Evolutionary conservation across 2,888 invertebrate genomes (phyloP).

Genomic region (Athetis lepigone): DNA sequence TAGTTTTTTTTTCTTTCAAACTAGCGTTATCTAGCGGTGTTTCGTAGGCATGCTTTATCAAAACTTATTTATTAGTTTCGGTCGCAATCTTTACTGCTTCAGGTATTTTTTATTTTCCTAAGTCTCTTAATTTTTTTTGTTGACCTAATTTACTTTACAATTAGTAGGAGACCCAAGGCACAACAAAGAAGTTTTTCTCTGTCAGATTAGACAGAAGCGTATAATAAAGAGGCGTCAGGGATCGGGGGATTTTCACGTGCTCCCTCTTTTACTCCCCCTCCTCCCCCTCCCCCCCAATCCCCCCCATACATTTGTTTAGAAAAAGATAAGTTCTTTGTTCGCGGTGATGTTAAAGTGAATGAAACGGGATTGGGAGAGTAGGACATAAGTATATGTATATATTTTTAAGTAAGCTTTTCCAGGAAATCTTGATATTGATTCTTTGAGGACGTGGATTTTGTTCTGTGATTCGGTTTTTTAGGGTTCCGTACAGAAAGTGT

Average conservation of each 20-base stretch:
- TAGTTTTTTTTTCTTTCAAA: no score
- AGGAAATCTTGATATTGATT: conserved; percentile 1
- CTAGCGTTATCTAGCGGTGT: no score
- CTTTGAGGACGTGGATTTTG: not conserved
- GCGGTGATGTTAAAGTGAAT: conserved; percentile 28
- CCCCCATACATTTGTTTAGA: conserved; percentile 39
- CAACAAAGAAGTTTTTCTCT: conserved; percentile 43
- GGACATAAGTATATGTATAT: not conserved
- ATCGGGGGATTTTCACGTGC: conserved; percentile 12
- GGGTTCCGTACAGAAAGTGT: no score
- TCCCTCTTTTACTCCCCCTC: not conserved
- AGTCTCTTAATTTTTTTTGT: no score
- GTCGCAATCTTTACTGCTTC: no score
- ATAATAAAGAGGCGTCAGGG: conserved; percentile 25
- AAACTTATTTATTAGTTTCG: no score
- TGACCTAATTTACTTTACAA: not conserved
- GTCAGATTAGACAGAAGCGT: conserved; percentile 43
- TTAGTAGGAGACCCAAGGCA: conserved; percentile 17
- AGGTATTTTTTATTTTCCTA: no score
- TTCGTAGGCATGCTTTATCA: no score
- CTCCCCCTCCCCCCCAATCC: not conserved
- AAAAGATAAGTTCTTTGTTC: conserved; percentile 49
- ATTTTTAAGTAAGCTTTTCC: conserved; percentile 19
- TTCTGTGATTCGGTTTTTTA: not conserved
- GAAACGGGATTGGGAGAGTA: conserved; percentile 18